Evolutionary conservation across 2,797 vertebrate species (phyloP), one percentile per base, ranked within the genome.

Genomic region (Ceyx erithaca): DNA sequence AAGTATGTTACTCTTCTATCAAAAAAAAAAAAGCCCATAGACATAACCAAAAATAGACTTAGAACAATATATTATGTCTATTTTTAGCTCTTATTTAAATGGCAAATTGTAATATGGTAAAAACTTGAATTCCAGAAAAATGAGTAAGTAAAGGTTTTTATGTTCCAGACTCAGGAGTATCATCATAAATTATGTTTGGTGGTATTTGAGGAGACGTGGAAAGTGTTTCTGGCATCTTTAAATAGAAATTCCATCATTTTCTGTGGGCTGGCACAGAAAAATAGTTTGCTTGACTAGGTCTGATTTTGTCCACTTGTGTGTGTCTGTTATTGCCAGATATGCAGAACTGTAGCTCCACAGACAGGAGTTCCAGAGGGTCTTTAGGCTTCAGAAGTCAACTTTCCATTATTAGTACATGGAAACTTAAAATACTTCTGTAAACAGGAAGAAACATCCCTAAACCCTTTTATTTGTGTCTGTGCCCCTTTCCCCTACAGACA

Each of bases 161-260:
- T 89, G 33, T 90, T 84, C 23, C 45, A 69, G 51, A 45, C 70
- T 72, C 20, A 31, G 83, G 21, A n/a, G 17, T 30, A 55, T 58
- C 1, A 17, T 83, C 45, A 33, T 89, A 62, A 92, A 69, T 83
- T 79, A 43, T 63, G 11, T 81, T 88, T 37, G 62, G 77, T 72
- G 85, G 77, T 79, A 52, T 79, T 88, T 81, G 57, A 93, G 40
- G 66, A 88, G 83, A 59, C 14, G 6, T 48, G 22, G 51, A 85
- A 79, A 80, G 59, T 72, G 85, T 91, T 95, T 85, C 77, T 94
- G 80, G 30, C 48, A 18, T 82, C 73, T 86, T 81, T 91, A 91
- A 85, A 85, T 85, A 69, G 46, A 55, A 88, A 83, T 79, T 64
- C 77, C 62, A 52, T 88, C 43, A 35, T 26, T 86, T 92, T 83